phyloP scores from a whole-genome alignment of 2,888 invertebrate species.

The Protodeltote pygarga region DNA sequence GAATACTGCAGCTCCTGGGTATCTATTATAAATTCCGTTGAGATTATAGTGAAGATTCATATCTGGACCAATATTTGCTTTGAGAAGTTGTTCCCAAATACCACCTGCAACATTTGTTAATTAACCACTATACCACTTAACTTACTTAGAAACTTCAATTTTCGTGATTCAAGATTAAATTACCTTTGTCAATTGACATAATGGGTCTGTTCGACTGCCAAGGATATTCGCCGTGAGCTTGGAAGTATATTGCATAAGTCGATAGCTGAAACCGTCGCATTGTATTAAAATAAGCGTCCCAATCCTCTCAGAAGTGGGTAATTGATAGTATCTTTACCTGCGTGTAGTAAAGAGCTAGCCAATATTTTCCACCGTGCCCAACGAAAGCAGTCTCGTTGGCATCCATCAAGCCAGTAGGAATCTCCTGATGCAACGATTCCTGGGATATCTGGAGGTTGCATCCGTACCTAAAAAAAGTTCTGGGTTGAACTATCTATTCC shows the following conservation, averaged over 20 bases:
- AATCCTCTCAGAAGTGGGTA: no score
- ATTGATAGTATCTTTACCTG: constrained; percentile 61
- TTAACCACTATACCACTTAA: neutral
- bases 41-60: constrained; percentile 84
- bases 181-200: constrained; percentile 76
- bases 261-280: constrained; percentile 67
- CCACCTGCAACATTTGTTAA: constrained; percentile 64
- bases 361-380: constrained; percentile 81
- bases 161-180: neutral
- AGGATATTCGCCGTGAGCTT: constrained; percentile 82
- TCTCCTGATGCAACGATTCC: constrained; percentile 68
- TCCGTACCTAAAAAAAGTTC: constrained; percentile 75
- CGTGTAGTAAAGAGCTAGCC: constrained; percentile 79
- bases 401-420: constrained; percentile 69
- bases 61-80: constrained; percentile 82
- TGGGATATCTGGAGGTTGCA: constrained; percentile 79
- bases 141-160: neutral
- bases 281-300: neutral
- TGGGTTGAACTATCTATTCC: no score
- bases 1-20: constrained; percentile 64
- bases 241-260: constrained; percentile 80
- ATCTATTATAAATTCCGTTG: constrained; percentile 81
- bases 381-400: constrained; percentile 82
- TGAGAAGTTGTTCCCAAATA: constrained; percentile 82
- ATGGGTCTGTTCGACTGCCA: constrained; percentile 81